These are phyloP conservation scores for Labeo rohita DNA, from an alignment of 2,113 vertebrate species.

Conservation along the genomic window DNA sequence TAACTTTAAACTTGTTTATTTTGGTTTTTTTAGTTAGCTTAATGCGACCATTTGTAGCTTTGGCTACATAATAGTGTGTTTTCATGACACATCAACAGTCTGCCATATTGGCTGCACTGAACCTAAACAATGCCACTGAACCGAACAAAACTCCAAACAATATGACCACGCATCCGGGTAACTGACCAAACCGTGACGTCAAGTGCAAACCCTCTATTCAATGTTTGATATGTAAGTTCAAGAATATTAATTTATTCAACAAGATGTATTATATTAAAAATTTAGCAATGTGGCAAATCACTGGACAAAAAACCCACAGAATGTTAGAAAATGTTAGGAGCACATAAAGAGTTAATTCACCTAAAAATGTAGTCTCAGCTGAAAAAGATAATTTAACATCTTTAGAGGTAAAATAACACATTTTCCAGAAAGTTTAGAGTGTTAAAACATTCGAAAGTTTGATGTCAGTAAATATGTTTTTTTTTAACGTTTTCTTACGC, in stretches of 20 bases:
- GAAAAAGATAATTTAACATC: neutral
- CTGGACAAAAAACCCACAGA: neutral
- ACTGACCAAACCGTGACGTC: no score
- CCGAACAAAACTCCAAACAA: no score
- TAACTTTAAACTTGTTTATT: neutral
- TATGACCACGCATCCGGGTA: no score
- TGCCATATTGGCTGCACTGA: no score
- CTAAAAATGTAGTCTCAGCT: neutral
- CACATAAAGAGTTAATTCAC: no score
- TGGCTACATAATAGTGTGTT: neutral
- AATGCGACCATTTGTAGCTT: neutral
- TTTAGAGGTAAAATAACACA: neutral
- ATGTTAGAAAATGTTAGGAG: neutral
- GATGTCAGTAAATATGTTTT: neutral
- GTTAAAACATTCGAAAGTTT: neutral
- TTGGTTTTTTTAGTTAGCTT: no score
- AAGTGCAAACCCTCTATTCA: no score
- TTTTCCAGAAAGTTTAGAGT: neutral
- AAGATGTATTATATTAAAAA: neutral
- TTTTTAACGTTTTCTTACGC: neutral
- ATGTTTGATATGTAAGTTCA: neutral
- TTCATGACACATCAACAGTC: no score
- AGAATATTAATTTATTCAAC: neutral
- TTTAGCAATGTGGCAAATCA: neutral
- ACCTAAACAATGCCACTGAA: no score